A percentile compares a stretch with the other conserved stretches of the same genome.
These are phyloP conservation scores for Picathartes gymnocephalus DNA, from an alignment of 2,113 vertebrate genomes.

Conservation along the genomic window DNA sequence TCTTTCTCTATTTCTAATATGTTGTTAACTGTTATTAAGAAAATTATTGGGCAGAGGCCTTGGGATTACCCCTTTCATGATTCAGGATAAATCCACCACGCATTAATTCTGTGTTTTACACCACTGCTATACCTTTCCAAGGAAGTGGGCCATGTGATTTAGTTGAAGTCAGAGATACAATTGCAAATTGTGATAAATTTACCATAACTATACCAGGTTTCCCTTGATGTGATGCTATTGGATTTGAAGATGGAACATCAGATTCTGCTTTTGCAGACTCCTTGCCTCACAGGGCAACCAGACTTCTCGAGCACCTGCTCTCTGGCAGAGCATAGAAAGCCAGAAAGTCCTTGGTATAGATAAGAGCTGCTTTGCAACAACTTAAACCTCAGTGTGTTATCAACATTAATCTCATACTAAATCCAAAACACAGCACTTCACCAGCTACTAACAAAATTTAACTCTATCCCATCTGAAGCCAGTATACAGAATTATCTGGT, in stretches of 20 bases:
- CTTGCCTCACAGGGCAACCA: background rate
- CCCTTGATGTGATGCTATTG: background rate
- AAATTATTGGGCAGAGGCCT: background rate
- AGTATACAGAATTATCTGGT: background rate
- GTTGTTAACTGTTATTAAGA: background rate
- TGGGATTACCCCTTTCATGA: background rate
- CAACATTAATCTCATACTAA: background rate
- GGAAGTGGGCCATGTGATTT: accelerated
- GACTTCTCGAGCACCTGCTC: background rate
- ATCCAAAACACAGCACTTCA: background rate
- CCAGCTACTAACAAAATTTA: background rate
- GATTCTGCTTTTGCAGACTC: background rate
- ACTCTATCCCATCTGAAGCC: background rate
- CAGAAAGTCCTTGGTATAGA: background rate
- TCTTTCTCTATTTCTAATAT: background rate
- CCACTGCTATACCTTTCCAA: background rate
- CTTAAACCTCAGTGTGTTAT: background rate
- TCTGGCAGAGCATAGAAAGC: background rate
- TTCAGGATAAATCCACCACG: background rate
- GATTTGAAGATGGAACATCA: background rate
- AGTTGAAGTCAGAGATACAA: background rate
- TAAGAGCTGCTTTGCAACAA: background rate
- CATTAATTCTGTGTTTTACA: background rate
- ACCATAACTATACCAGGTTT: background rate
- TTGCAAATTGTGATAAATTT: background rate